phyloP scores from a whole-genome alignment of 2,797 vertebrate genomes.

The Coluber constrictor region DNA sequence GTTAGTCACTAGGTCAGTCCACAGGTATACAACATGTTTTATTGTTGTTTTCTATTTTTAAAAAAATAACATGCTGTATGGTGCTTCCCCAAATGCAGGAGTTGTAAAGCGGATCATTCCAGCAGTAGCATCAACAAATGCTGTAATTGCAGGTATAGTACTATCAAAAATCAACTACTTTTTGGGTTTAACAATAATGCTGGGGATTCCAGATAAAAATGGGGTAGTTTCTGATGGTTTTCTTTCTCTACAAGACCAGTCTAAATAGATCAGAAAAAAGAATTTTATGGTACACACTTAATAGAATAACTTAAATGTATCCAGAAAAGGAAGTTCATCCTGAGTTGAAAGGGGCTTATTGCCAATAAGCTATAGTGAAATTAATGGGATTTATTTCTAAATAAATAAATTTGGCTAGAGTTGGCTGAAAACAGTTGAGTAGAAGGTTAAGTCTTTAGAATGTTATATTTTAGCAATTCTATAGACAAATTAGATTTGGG shows the following conservation, averaged over 20 bases:
- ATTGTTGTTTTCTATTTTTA: not conserved
- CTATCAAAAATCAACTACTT: not conserved
- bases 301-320: not conserved
- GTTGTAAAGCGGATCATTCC: slow-evolving; percentile 93
- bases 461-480: not conserved
- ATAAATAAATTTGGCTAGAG: not conserved
- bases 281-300: not conserved
- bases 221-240: not conserved
- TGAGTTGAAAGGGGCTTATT: not conserved
- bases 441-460: not conserved
- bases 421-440: not conserved
- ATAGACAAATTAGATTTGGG: not conserved
- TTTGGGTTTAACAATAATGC: not conserved
- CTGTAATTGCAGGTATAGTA: slow-evolving; percentile 88
- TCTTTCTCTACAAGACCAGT: not conserved
- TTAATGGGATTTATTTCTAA: not conserved
- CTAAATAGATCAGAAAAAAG: not conserved
- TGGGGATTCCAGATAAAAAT: not conserved
- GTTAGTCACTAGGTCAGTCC: not conserved
- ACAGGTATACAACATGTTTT: not conserved
- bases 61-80: slow-evolving; percentile 7
- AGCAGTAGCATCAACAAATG: slow-evolving; percentile 92
- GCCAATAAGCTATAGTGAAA: not conserved
- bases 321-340: not conserved
- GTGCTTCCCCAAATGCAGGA: slow-evolving; percentile 69